Percentiles rank a stretch among this genome's conserved stretches.
Evolutionary conservation across 2,797 vertebrate genomes (phyloP).

Genomic region (Synanceia verrucosa): DNA sequence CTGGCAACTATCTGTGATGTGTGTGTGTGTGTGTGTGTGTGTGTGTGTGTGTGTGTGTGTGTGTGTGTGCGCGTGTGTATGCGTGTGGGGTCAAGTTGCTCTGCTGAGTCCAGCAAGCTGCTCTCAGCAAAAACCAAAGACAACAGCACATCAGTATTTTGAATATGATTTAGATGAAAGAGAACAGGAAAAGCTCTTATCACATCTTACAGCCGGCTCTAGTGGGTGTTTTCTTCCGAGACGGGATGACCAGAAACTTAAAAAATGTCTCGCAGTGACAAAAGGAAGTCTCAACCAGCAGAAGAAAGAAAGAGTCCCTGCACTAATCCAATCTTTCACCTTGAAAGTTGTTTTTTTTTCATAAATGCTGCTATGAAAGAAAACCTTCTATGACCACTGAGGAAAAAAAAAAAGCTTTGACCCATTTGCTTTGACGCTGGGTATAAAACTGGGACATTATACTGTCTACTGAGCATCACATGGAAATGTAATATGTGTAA

Average conservation of each 20-base stretch:
- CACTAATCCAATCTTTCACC: constrained; percentile 27
- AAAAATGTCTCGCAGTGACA: constrained; percentile 29
- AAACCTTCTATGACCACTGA: constrained; percentile 19
- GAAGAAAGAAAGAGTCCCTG: background rate
- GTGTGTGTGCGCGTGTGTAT: constrained; percentile 2
- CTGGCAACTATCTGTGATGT: constrained; percentile 1
- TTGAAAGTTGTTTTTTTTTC: constrained; percentile 8
- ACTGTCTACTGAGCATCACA: constrained; percentile 36
- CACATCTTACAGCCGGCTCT: constrained; percentile 27
- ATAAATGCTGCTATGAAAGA: constrained; percentile 6
- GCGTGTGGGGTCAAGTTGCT: constrained; percentile 3
- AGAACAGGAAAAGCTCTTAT: constrained; percentile 30
- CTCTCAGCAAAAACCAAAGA: constrained; percentile 35
- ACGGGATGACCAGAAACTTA: constrained; percentile 15
- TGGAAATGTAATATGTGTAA: constrained; percentile 39
- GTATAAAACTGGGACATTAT: constrained; percentile 52
- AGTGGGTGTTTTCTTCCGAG: constrained; percentile 14
- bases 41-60: background rate
- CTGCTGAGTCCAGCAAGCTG: background rate
- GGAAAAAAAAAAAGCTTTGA: constrained; percentile 39
- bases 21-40: background rate
- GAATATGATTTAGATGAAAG: constrained; percentile 30
- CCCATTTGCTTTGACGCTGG: constrained; percentile 44
- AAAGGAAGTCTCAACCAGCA: constrained; percentile 8
- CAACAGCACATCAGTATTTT: constrained; percentile 27